A percentile compares a stretch with the other conserved stretches of the same genome.
These are phyloP conservation scores for Cylindroiulus punctatus DNA, from an alignment of 2,888 invertebrate genomes.

Conservation along the genomic window DNA sequence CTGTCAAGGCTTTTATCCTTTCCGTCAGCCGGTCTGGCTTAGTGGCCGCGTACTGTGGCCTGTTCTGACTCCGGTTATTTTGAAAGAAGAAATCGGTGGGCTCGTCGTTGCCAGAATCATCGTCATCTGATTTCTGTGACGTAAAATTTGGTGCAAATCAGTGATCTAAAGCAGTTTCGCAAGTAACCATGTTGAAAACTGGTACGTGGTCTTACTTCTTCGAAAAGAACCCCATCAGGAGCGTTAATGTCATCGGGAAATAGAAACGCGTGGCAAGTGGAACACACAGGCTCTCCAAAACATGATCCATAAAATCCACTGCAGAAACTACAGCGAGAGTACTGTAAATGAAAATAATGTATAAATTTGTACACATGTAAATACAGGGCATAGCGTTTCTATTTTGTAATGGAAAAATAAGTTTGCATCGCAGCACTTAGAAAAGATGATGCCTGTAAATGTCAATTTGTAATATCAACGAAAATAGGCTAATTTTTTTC, in stretches of 20 bases:
- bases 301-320: constrained; percentile 92
- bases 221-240: constrained; percentile 62
- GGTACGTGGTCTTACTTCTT: constrained; percentile 59
- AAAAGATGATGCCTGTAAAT: too few relatives aligned
- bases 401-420: too few relatives aligned
- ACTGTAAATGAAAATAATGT: constrained; percentile 70
- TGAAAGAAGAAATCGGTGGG: constrained; percentile 75
- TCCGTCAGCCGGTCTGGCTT: constrained; percentile 71
- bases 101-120: constrained; percentile 95
- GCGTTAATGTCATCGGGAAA: constrained; percentile 77
- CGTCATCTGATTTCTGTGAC: constrained; percentile 79
- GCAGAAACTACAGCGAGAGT: constrained; percentile 80
- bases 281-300: constrained; percentile 90
- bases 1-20: constrained; percentile 71
- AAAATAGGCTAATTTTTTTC: too few relatives aligned
- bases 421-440: too few relatives aligned
- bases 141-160: background rate
- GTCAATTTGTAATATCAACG: too few relatives aligned
- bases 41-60: constrained; percentile 61
- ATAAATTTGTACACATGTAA: too few relatives aligned
- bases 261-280: constrained; percentile 91
- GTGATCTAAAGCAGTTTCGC: background rate
- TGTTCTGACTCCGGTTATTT: constrained; percentile 68
- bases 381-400: too few relatives aligned
- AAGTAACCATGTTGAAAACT: background rate